Conservation (phyloP, 1,140 invertebrate genomes). For the Rhyzopertha dominica region DNA sequence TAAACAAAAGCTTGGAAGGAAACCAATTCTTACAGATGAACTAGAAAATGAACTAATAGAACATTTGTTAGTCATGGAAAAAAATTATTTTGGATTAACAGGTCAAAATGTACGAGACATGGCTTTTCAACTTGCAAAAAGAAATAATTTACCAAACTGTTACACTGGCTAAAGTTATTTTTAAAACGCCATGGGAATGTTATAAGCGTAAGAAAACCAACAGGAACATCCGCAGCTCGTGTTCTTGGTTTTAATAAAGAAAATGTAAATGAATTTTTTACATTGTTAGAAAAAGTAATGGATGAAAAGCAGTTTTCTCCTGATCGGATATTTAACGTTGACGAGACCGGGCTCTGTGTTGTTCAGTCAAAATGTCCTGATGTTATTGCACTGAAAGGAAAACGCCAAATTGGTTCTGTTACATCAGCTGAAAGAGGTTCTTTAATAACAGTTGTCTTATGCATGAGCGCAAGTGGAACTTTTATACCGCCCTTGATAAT, state of each 20-base stretch:
- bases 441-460: slow-evolving; percentile 22
- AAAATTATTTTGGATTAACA: no score
- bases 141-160: no score
- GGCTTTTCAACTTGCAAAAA: no score
- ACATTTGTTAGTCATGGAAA: no score
- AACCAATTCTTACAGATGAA: no score
- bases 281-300: slow-evolving; percentile 29
- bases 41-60: no score
- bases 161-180: no score
- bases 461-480: slow-evolving; percentile 1
- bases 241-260: slow-evolving; percentile 35
- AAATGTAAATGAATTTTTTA: slow-evolving; percentile 36
- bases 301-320: slow-evolving; percentile 29
- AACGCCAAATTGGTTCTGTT: slow-evolving; percentile 33
- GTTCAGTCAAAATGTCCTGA: slow-evolving; percentile 34
- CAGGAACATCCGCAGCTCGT: slow-evolving; percentile 33
- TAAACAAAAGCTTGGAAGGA: no score
- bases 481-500: neutral
- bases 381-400: slow-evolving; percentile 32
- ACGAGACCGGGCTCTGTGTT: slow-evolving; percentile 37
- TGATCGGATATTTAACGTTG: slow-evolving; percentile 39
- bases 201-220: slow-evolving; percentile 36
- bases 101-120: no score
- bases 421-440: slow-evolving; percentile 37
- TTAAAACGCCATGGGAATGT: slow-evolving; percentile 26